Conservation (phyloP, 1,140 invertebrate genomes). For the Colletes gigas region DNA sequence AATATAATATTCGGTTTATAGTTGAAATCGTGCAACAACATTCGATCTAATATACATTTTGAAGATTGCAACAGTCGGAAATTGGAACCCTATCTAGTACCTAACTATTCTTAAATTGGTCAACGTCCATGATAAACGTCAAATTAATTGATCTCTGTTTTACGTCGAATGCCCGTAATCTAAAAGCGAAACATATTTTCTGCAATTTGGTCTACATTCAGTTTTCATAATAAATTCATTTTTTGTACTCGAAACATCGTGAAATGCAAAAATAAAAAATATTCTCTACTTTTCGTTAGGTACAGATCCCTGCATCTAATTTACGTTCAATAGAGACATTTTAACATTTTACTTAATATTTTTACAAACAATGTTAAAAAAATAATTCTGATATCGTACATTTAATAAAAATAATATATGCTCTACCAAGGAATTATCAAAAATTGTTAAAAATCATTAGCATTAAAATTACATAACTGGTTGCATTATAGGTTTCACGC, state of each 20-base stretch:
- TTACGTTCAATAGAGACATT: background rate
- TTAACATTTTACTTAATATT: background rate
- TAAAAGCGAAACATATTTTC: conserved; percentile 11
- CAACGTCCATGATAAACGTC: conserved; percentile 49
- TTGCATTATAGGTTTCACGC: background rate
- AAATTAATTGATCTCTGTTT: conserved; percentile 42
- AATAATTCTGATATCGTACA: background rate
- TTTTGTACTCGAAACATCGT: background rate
- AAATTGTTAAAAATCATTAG: conserved; percentile 12
- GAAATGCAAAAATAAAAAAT: background rate
- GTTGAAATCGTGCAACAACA: conserved; percentile 39
- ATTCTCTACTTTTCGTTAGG: background rate
- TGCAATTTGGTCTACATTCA: conserved; percentile 14
- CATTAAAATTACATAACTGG: conserved; percentile 8
- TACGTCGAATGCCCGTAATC: conserved; percentile 12
- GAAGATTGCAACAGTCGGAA: conserved; percentile 43
- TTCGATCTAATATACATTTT: conserved; percentile 10
- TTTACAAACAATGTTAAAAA: background rate
- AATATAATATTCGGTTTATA: conserved; percentile 36
- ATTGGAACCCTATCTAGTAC: conserved; percentile 30
- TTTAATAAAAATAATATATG: background rate
- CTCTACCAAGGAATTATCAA: background rate
- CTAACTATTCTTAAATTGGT: conserved; percentile 59
- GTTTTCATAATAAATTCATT: background rate
- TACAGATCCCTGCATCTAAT: background rate